phyloP scores from a whole-genome alignment of 2,113 vertebrate species.

The Phoenicopterus ruber region DNA sequence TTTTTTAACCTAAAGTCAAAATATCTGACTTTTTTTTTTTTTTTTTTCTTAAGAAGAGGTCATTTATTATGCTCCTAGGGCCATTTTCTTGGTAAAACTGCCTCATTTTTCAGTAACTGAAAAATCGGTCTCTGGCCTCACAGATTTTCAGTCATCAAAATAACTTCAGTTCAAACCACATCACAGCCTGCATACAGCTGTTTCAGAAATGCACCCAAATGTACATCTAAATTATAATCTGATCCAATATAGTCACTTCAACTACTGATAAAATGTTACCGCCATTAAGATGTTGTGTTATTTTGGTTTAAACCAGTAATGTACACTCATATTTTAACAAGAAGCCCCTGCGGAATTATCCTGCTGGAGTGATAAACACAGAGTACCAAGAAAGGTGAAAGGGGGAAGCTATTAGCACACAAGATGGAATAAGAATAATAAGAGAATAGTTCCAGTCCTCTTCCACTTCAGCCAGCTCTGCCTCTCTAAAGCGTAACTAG shows the following conservation, averaged over 20 bases:
- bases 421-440: neutral
- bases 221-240: neutral
- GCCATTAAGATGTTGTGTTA: neutral
- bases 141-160: neutral
- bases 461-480: neutral
- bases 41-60: neutral
- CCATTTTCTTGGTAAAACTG: neutral
- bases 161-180: neutral
- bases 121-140: neutral
- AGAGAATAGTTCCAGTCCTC: neutral
- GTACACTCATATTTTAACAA: neutral
- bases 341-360: neutral
- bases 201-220: neutral
- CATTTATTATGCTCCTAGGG: neutral
- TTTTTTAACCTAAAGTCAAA: neutral
- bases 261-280: neutral
- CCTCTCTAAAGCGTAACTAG: neutral
- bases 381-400: neutral
- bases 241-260: neutral
- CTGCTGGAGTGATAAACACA: neutral
- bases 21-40: too few relatives aligned
- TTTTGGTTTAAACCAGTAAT: neutral
- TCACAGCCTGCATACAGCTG: neutral
- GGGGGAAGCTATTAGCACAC: neutral
- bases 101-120: neutral